A percentile compares a stretch with the other conserved stretches of the same genome.
Conservation (phyloP, 2,888 invertebrate genomes). For the Spatulosminthurus flaviceps region DNA sequence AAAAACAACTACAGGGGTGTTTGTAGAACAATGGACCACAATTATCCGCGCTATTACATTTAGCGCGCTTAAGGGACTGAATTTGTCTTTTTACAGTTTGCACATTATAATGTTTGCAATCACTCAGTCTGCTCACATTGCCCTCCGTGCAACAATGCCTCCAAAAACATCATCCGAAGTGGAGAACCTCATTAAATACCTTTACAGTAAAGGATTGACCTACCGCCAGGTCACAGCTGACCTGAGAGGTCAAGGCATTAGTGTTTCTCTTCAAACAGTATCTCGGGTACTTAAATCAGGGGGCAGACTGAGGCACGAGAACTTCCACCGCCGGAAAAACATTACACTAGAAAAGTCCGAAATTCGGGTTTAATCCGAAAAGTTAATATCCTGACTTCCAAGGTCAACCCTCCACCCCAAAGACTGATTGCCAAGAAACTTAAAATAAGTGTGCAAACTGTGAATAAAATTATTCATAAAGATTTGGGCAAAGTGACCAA, state of each 20-base stretch:
- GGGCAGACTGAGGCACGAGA: not conserved
- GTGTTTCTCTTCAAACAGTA: conserved; percentile 4
- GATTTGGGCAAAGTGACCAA: not conserved
- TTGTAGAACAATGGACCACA: no score
- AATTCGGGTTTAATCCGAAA: not conserved
- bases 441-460: not conserved
- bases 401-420: conserved; percentile 24
- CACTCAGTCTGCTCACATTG: not conserved
- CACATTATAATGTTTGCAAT: no score
- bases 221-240: not conserved
- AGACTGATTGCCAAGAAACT: conserved; percentile 25
- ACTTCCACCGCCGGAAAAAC: not conserved
- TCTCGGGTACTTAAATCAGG: not conserved
- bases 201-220: not conserved
- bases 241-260: not conserved
- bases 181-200: not conserved
- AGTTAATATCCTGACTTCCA: conserved; percentile 10
- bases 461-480: conserved; percentile 7
- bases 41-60: no score
- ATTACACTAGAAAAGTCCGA: not conserved
- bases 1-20: conserved; percentile 12
- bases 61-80: no score
- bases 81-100: no score
- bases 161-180: not conserved
- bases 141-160: not conserved